Evolutionary conservation across 1,140 invertebrate genomes (phyloP), one percentile per base, ranked within the genome.

Genomic region (Homalodisca vitripennis): DNA sequence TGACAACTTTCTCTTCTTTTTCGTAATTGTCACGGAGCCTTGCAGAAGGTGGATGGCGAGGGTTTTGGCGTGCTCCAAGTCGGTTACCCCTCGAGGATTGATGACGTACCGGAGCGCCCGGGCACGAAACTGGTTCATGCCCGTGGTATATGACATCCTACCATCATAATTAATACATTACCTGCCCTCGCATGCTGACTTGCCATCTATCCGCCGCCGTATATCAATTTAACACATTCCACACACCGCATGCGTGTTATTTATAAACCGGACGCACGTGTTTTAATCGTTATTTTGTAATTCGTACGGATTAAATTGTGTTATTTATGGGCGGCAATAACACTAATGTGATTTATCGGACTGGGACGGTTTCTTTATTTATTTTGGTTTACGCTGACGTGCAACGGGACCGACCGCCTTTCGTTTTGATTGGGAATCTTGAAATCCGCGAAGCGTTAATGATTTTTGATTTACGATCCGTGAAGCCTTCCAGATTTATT

Each of bases 201-300:
- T 20, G n/a, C 48, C 48, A 51, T 51, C 48, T 22, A 51, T 51
- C 48, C 14, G n/a, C 48, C 48, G 14, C 17, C 48, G 22, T 51
- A 22, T 22, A 51, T 51, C 48, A 51, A 51, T 51, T 51, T n/a
- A 51, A 51, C 48, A 51, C 48, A 51, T 51, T 51, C 48, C 48
- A 12, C 3, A n/a, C n/a, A n/a, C n/a, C 48, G n/a, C n/a, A n/a
- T n/a, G n/a, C 3, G 6, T 20, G 48, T 51, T 51, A 51, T 51
- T 51, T 51, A 51, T 51, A 51, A 14, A 22, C 3, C 2, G n/a
- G 48, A 51, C 48, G 48, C 48, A 51, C 48, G 48, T 14, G 6
- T 51, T 51, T 51, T 51, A 51, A 51, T 51, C 48, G 48, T 51
- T 51, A 51, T 51, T 51, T 51, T 22, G 48, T 51, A 51, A 51